These are phyloP conservation scores for Chelonus formosanus DNA, from an alignment of 2,888 invertebrate species.

Conservation along the genomic window DNA sequence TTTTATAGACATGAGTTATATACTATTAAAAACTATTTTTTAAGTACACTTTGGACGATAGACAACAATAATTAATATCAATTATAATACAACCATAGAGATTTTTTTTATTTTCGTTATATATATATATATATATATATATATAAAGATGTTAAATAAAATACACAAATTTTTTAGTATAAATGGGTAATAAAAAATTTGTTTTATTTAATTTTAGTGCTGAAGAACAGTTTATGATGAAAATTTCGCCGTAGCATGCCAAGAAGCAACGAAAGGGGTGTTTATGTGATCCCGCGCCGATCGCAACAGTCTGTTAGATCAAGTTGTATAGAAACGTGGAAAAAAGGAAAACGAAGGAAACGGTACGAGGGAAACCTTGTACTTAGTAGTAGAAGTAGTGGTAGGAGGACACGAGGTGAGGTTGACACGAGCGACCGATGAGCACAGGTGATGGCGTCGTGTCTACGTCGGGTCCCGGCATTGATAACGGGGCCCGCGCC, in stretches of 20 bases:
- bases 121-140: too few species aligned
- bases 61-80: too few species aligned
- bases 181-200: not conserved
- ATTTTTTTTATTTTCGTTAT: too few species aligned
- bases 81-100: too few species aligned
- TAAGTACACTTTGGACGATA: too few species aligned
- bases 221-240: constrained; percentile 54
- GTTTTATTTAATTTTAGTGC: constrained; percentile 44
- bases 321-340: constrained; percentile 44
- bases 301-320: constrained; percentile 44
- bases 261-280: constrained; percentile 53
- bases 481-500: constrained; percentile 58
- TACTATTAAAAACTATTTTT: too few species aligned
- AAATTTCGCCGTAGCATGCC: constrained; percentile 60
- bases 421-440: constrained; percentile 56
- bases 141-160: too few species aligned
- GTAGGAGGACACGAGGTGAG: constrained; percentile 6
- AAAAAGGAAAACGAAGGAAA: constrained; percentile 36
- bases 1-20: too few species aligned
- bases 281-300: constrained; percentile 55
- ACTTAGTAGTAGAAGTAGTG: constrained; percentile 3
- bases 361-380: constrained; percentile 16
- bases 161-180: too few species aligned
- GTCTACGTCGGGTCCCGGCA: constrained; percentile 56
- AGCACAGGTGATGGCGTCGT: constrained; percentile 62